Evolutionary conservation across 2,797 vertebrate genomes (phyloP), one percentile per base, ranked within the genome.

Genomic region (Knipowitschia caucasica): DNA sequence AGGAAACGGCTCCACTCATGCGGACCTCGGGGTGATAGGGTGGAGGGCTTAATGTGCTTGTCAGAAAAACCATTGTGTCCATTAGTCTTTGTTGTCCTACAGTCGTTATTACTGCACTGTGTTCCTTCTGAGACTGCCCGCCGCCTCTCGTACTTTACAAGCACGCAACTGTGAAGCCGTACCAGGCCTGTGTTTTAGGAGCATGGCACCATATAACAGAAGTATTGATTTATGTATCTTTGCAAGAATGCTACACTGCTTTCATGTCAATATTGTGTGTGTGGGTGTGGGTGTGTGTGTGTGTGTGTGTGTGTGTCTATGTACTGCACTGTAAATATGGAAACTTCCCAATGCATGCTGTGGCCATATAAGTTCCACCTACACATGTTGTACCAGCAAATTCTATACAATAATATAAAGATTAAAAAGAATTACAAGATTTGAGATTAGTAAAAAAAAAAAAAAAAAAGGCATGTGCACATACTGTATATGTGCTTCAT

Each of bases 51-150:
- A 18, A 52, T 63, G 39, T 63, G 58, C 62, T 81, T 53, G 57
- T 62, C 49, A 55, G 69, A 78, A 63, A 29, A 18, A 18, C 79
- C 26, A 46, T 49, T 49, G 46, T 87, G 52, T 76, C 58, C 49
- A 55, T 36, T 60, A 55, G 46, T 61, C 64, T 86, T 84, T 87
- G 81, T 82, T 78, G 59, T 72, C 44, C 21, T 29, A 2, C 39
- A 65, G 64, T 73, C 80, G 82, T 82, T 49, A 49, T 27, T 73
- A 53, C 56, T 56, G 72, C 69, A 57, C 39, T 39, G 38, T 67
- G 65, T 78, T 86, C 84, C 67, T 85, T 77, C 55, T 76, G 65
- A 43, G 52, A 62, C 56, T 31, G 50, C 63, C 50, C 33, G 56
- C 42, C 2, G 55, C 55, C 71, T 30, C 34, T 57, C 66, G 73